phyloP scores from a whole-genome alignment of 2,113 vertebrate species.

The Mus pahari region DNA sequence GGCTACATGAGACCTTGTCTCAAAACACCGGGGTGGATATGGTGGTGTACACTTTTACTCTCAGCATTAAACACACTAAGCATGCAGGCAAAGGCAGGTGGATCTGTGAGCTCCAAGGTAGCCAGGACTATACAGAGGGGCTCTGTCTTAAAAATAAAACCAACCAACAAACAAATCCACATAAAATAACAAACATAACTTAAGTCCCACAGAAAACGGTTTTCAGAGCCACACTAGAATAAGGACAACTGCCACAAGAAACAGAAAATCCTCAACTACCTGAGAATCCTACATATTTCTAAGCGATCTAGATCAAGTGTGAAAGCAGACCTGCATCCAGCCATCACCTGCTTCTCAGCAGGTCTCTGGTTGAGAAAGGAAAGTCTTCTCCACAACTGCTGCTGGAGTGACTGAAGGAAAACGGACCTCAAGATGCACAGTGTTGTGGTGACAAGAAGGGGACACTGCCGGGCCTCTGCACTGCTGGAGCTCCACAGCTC shows the following conservation, averaged over 20 bases:
- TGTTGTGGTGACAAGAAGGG: not conserved
- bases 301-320: not conserved
- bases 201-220: not conserved
- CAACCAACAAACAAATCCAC: not conserved
- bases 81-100: not conserved
- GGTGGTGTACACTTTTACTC: not conserved
- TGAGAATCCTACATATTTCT: not conserved
- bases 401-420: not conserved
- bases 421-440: not conserved
- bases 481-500: not conserved
- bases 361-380: not conserved
- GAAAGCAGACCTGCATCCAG: not conserved
- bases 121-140: not conserved
- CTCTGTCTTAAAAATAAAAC: not conserved
- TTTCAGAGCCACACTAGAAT: not conserved
- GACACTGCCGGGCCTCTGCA: not conserved
- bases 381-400: not conserved
- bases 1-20: not conserved
- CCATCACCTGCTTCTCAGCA: not conserved
- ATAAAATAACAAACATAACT: not conserved
- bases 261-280: not conserved
- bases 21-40: not conserved
- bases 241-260: not conserved
- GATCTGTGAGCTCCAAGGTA: not conserved
- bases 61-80: not conserved